These are phyloP conservation scores for Drosophila virilis DNA, from an alignment of 1,140 invertebrate genomes.

Conservation along the genomic window DNA sequence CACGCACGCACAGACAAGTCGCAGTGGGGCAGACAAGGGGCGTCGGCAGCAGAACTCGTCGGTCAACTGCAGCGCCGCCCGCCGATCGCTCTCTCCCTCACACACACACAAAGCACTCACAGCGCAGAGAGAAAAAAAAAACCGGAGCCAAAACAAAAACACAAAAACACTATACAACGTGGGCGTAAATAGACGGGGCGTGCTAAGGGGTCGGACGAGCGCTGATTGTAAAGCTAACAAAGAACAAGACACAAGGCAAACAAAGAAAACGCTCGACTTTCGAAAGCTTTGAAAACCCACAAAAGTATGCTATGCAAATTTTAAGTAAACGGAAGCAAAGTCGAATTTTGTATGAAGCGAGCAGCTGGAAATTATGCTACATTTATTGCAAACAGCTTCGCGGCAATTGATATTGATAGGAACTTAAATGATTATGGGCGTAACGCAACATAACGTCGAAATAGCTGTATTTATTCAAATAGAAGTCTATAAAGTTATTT, in stretches of 20 bases:
- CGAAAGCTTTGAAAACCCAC: conserved; percentile 8
- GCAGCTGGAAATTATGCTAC: conserved; percentile 10
- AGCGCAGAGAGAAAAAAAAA: conserved; percentile 30
- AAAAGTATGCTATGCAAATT: conserved; percentile 33
- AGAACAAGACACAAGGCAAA: conserved; percentile 32
- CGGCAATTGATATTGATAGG: background rate
- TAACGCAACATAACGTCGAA: no score
- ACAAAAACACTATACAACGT: conserved; percentile 63
- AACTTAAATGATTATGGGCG: no score
- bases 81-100: conserved; percentile 9
- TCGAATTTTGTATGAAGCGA: background rate
- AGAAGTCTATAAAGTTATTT: no score
- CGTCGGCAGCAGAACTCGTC: conserved; percentile 53
- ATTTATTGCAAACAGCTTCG: background rate
- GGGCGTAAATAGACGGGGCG: background rate
- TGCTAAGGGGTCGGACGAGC: background rate
- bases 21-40: conserved; percentile 11
- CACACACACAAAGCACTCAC: conserved; percentile 11
- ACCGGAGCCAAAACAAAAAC: conserved; percentile 75
- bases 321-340: no score
- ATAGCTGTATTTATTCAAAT: no score
- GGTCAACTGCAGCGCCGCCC: conserved; percentile 53
- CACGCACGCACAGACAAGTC: conserved; percentile 10
- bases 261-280: conserved; percentile 9
- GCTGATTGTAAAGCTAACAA: conserved; percentile 45